Percentiles rank a stretch among this genome's conserved stretches.
Conservation (phyloP, 2,113 vertebrate species). For the Equus przewalskii region DNA sequence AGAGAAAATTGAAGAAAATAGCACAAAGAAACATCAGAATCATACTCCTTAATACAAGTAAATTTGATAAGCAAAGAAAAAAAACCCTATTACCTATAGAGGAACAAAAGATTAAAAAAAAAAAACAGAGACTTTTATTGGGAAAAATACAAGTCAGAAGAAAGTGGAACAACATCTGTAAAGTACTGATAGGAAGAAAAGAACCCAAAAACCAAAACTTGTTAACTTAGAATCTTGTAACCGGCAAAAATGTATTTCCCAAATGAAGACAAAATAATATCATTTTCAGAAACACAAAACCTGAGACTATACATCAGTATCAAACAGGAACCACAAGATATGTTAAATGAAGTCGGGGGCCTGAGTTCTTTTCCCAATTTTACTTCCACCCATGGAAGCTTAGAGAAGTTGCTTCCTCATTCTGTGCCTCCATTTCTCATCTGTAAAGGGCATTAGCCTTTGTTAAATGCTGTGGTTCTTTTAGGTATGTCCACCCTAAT, state of each 20-base stretch:
- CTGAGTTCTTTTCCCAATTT: not conserved
- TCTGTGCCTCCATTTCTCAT: not conserved
- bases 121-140: not conserved
- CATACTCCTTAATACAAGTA: not conserved
- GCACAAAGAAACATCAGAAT: not conserved
- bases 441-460: not conserved
- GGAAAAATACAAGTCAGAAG: not conserved
- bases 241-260: not conserved
- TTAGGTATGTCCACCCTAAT: not conserved
- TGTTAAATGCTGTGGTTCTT: not conserved
- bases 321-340: not conserved
- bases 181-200: not conserved
- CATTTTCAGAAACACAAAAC: not conserved
- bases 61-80: not conserved
- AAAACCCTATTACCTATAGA: not conserved
- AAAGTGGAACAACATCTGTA: not conserved
- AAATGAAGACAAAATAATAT: conserved; percentile 4
- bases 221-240: not conserved
- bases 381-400: not conserved
- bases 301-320: not conserved
- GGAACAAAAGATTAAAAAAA: not conserved
- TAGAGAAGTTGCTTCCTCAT: not conserved
- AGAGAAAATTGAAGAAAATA: not conserved
- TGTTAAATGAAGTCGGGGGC: not conserved
- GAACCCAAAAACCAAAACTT: not conserved